Evolutionary conservation across 1,140 invertebrate species (phyloP), one percentile per base, ranked within the genome.

Genomic region (Cyphomyrmex costatus): DNA sequence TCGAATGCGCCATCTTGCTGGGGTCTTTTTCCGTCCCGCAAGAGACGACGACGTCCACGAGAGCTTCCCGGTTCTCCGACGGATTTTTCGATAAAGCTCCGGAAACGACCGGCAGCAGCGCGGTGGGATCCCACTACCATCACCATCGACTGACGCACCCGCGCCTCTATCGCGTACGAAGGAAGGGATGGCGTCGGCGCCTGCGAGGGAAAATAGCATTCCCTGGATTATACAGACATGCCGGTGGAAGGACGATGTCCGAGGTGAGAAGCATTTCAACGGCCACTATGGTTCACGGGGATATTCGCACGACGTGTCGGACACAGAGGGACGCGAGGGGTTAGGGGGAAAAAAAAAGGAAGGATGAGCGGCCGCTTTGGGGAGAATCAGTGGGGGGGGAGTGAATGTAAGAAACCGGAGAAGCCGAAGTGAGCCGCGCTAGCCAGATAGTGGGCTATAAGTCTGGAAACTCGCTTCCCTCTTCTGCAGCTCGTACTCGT

Each of bases 11-110:
- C 84, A 65, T 79, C 71, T 79, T 79, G 73, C 58, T 70, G 61
- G 63, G 49, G 24, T 86, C 87, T 76, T 76, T 80, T 73, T 86
- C 85, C 77, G 46, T 78, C 12, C 58, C 86, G 80, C 77, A 86
- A 78, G 77, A 80, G 86, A 79, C 71, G 63, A 65, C 77, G 89
- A 78, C 80, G 83, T 82, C 83, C 78, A 79, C 60, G 86, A 77
- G 88, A 79, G 79, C 88, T 87, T 88, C 86, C 86, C 90, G 86
- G 89, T 91, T 83, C 76, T 65, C 78, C 53, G 74, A 88, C 56
- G 86, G 87, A 87, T 84, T 91, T 86, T 80, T 91, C 90, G 91
- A 92, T 91, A 91, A 91, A 87, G 70, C 87, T 73, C 24, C 87
- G 70, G 79, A 91, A 90, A 91, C 88, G 89, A 91, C 70, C 42